These are phyloP conservation scores for Tupiocoris notatus DNA, from an alignment of 2,888 invertebrate species.

Conservation along the genomic window DNA sequence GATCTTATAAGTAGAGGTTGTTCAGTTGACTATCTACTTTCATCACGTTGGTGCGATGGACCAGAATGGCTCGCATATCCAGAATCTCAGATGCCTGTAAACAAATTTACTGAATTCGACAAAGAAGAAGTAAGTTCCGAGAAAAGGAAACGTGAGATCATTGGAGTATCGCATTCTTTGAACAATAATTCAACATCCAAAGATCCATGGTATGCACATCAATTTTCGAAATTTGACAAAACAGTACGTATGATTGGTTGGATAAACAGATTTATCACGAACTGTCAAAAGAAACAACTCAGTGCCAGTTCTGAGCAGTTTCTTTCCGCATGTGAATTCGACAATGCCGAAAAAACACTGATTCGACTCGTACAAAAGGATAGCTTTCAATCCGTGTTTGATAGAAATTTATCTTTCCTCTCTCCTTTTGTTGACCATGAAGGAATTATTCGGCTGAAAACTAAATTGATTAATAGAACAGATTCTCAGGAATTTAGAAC, in stretches of 20 bases:
- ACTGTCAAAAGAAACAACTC: background rate
- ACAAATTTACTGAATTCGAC: background rate
- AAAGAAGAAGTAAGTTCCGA: background rate
- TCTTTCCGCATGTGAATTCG: too few relatives aligned
- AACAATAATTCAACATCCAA: background rate
- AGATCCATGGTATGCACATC: background rate
- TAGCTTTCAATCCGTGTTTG: too few relatives aligned
- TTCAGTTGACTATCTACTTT: background rate
- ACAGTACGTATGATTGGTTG: background rate
- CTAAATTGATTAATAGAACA: background rate
- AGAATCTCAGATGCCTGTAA: background rate
- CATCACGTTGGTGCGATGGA: constrained; percentile 2
- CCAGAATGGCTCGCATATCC: background rate
- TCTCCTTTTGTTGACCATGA: too few relatives aligned
- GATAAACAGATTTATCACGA: background rate
- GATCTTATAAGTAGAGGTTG: constrained; percentile 2
- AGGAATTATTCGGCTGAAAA: too few relatives aligned
- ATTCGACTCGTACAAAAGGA: too few relatives aligned
- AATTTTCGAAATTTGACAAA: background rate
- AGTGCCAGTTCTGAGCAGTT: too few relatives aligned
- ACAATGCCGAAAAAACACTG: too few relatives aligned
- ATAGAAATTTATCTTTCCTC: too few relatives aligned
- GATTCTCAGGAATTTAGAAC: background rate
- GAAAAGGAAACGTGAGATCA: background rate
- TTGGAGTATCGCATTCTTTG: background rate